phyloP scores from a whole-genome alignment of 1,140 invertebrate genomes.

The Euschistus heros region DNA sequence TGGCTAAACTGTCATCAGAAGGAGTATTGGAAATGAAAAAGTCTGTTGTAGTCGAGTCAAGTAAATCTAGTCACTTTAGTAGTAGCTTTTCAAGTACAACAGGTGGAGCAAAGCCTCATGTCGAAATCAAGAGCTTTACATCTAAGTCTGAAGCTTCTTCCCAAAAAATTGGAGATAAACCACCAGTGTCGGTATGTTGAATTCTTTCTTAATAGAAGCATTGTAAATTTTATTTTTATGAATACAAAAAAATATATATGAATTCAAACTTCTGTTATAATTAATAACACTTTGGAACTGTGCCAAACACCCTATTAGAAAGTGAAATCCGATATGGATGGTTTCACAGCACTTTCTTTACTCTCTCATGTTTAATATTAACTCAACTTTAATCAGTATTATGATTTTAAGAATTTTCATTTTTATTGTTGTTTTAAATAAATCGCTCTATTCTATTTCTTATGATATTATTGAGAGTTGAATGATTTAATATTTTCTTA shows the following conservation, averaged over 20 bases:
- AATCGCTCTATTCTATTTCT: neutral
- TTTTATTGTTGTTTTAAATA: conserved; percentile 4
- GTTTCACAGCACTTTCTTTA: too few relatives aligned
- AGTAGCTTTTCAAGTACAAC: conserved; percentile 23
- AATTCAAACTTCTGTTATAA: neutral
- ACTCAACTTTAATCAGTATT: neutral
- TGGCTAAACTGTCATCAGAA: neutral
- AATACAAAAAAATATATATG: too few relatives aligned
- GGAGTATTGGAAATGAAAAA: conserved; percentile 36
- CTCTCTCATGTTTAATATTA: neutral
- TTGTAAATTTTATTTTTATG: too few relatives aligned
- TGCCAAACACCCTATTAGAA: conserved; percentile 3
- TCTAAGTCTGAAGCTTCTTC: conserved; percentile 34
- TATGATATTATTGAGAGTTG: neutral
- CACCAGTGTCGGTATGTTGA: conserved; percentile 31
- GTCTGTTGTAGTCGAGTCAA: conserved; percentile 37
- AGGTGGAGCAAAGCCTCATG: conserved; percentile 31
- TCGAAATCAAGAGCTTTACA: conserved; percentile 35
- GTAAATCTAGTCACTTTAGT: conserved; percentile 32
- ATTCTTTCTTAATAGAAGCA: too few relatives aligned
- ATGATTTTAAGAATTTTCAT: neutral
- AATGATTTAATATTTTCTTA: neutral
- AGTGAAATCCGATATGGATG: conserved; percentile 2
- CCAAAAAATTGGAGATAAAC: conserved; percentile 32
- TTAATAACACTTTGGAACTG: conserved; percentile 17